Evolutionary conservation across 2,888 invertebrate species (phyloP), one percentile per base, ranked within the genome.

Genomic region (Nomada lathburiana): DNA sequence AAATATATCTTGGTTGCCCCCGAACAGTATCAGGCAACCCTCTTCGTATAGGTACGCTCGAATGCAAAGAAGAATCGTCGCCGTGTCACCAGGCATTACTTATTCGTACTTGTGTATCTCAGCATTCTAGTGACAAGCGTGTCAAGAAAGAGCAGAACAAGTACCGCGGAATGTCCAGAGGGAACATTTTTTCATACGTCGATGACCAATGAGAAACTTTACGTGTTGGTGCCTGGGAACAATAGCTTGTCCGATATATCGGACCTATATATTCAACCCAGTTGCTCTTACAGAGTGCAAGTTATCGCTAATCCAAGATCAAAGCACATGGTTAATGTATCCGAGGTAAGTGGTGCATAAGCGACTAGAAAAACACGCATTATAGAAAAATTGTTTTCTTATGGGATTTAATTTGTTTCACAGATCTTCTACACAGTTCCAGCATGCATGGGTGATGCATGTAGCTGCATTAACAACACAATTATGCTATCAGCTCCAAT

Each of bases 221-320:
- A 84, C 23, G 87, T 89, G 18, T 42, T 91, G 26, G 53, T 93
- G 29, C 93, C 93, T 26, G 87, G 89, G 83, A 88, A 86, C 74
- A 75, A 86, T 53, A 87, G 88, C 65, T 73, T 85, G 3, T 82
- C 84, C 20, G 87, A 86, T n/a, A 84, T 90, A 36, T 88, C 92
- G 3, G 91, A 92, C 59, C 50, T 92, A 10, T 87, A 86, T 59
- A 85, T 93, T 47, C 86, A 81, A 80, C 91, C 90, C 2, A 89
- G 87, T 44, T 93, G 93, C 73, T 81, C 90, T 0, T 93, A 93
- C 47, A 87, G 82, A 50, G 87, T 93, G 52, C 85, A 92, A 78
- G 90, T 93, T 60, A 85, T 88, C 53, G 91, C 92, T 4, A 92
- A 93, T 89, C 93, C 93, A 20, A 89, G 92, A 67, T 82, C 36